Base-by-base conservation (phyloP, 53 echinoderm and acorn worm genomes). In the Patiria pectinifera region DNA sequence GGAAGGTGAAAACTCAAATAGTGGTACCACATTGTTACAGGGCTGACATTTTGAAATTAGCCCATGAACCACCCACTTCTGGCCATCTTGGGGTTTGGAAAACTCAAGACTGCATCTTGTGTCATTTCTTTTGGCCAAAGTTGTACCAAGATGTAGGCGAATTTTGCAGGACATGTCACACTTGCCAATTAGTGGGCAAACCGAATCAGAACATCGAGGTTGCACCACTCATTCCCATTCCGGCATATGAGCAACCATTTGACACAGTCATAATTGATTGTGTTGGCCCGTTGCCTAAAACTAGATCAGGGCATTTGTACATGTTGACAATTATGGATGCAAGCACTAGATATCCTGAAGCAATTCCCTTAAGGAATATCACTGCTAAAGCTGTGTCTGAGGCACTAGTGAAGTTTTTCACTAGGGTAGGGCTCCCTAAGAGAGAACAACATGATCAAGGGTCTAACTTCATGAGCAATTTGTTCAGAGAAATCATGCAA, bases 271-370 rank as follows among this genome's bases (percentile, higher is more conserved):
- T 94, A 23, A 80, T 94, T 26, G 96, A 95, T 80, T 96, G 96
- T 92, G 96, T 96, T 26, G 96, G 94, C 19, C 94, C 96, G 19
- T 76, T 95, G 14, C 94, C 96, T 11, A 96, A 86, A 71, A 86
- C 96, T 45, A 92, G 66, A 60, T 92, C 96, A 60, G 92, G 94
- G 0, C 89, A 95, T 92, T 74, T 94, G 83, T 95, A 92, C 48
- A 7, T 93, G n/a, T 61, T 96, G 11, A 97, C 96, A 10, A 94
- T 97, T 15, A 91, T 97, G 94, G 85, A 91, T 59, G 86, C 94
- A 14, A 76, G 91, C 2, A 97, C 97, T 0, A 93, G 96, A 15
- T 97, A 93, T 78, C 84, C 92, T 10, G 97, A 97, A 84, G 97
- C 96, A 6, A 91, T 93, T 48, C 95, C 95, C 3, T 81, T 97